phyloP scores from a whole-genome alignment of 2,888 invertebrate genomes.

The Dicyrtomina minuta region DNA sequence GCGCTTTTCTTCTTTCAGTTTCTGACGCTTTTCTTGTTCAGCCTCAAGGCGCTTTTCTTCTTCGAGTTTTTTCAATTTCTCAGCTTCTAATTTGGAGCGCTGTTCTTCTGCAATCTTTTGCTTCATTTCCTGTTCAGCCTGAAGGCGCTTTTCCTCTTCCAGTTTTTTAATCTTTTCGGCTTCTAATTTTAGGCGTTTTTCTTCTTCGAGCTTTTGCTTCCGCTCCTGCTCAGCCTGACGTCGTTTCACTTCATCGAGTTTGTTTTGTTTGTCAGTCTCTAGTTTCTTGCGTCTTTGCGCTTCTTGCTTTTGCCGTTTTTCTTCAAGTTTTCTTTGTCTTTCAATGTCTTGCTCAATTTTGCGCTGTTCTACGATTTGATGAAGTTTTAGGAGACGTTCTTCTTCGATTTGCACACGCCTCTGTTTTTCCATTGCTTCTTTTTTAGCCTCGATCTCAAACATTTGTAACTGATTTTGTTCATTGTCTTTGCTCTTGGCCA shows the following conservation, averaged over 20 bases:
- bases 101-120: conserved; percentile 11
- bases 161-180: background rate
- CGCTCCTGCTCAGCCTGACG: background rate
- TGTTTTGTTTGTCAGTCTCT: background rate
- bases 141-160: background rate
- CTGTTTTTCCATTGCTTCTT: conserved; percentile 3
- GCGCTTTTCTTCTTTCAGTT: conserved; percentile 3
- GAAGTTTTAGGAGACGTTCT: background rate
- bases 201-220: conserved; percentile 13
- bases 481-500: background rate
- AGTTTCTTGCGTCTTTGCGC: background rate
- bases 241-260: background rate
- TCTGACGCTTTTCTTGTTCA: background rate
- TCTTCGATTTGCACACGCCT: background rate
- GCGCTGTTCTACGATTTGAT: background rate
- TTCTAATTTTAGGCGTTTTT: background rate
- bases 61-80: background rate
- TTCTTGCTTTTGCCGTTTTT: background rate
- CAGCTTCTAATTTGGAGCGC: background rate
- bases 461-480: too few relatives aligned
- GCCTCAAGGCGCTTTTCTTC: background rate
- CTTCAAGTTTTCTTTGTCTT: background rate
- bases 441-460: too few relatives aligned
- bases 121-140: background rate
- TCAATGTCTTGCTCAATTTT: background rate